Percentiles rank a stretch among this genome's conserved stretches.
Evolutionary conservation across 2,113 vertebrate genomes (phyloP).

Genomic region (Gasterosteus aculeatus): DNA sequence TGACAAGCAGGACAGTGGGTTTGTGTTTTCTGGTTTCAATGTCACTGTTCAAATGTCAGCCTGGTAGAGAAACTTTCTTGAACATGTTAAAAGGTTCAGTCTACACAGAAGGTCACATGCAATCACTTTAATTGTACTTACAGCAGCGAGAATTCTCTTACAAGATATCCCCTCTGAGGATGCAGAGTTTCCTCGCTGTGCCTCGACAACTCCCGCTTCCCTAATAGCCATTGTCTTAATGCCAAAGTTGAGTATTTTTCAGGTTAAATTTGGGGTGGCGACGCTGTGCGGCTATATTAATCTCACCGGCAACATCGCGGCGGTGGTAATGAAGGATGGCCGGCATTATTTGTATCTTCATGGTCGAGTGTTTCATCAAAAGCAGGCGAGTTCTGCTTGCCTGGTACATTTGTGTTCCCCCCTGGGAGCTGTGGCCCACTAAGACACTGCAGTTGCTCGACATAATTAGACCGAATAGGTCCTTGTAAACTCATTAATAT

Average conservation of each 20-base stretch:
- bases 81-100: conserved; percentile 49
- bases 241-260: conserved; percentile 70
- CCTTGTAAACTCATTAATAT: conserved; percentile 87
- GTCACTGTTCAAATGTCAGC: conserved; percentile 66
- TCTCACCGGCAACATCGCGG: conserved; percentile 47
- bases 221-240: conserved; percentile 64
- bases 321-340: conserved; percentile 73
- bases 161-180: conserved; percentile 18
- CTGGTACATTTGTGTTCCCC: conserved; percentile 81
- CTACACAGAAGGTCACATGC: conserved; percentile 61
- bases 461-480: conserved; percentile 84
- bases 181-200: conserved; percentile 29
- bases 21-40: conserved; percentile 28
- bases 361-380: conserved; percentile 84
- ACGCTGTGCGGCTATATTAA: conserved; percentile 58
- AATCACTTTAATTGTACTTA: conserved; percentile 59
- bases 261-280: conserved; percentile 77
- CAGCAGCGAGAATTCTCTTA: conserved; percentile 27
- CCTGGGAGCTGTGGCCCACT: conserved; percentile 82
- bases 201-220: conserved; percentile 19
- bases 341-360: conserved; percentile 74
- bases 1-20: background rate
- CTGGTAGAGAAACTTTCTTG: conserved; percentile 46
- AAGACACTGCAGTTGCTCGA: conserved; percentile 83
- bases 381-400: conserved; percentile 82